Base-by-base conservation (phyloP, 1,140 invertebrate species). In the Heliothis subflexa region DNA sequence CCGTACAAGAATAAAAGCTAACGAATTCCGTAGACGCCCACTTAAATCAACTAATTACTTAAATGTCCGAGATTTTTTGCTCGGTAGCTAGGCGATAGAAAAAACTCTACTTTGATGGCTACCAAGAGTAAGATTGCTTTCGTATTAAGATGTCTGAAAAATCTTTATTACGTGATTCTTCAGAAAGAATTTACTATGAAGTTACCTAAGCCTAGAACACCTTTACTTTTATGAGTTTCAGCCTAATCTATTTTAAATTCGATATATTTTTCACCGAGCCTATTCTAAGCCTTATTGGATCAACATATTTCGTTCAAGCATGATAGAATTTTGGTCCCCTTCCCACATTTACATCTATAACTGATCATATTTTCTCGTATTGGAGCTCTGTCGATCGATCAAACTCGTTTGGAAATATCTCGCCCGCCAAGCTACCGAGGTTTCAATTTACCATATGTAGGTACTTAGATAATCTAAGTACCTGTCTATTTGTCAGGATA, bases 371-470 rank as follows among this genome's bases (percentile, higher is more conserved):
- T 40, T 62, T 62, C 25, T 62, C 25, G n/a, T 16, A 40, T 62
- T 45, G 28, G 12, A 40, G 33, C 33, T 62, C 61, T 62, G 40
- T 45, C 61, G 61, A 62, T 62, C 61, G 61, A 62, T 62, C 61
- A 62, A n/a, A 62, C 14, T 25, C 21, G 55, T 59, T 40, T 62
- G 61, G 33, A 62, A 62, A 16, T 16, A 28, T 45, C 33, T 28
- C 28, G n/a, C 3, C n/a, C 14, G 25, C n/a, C 33, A 16, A 14
- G 61, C 21, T 25, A 28, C 55, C 21, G 12, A 59, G 28, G 33
- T 40, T 62, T 45, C 9, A 16, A 14, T 59, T 59, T 25, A 9
- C 16, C 16, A 55, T 18, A 54, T 54, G n/a, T 54, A 52, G 16
- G 14, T 52, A 52, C 50, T 52, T n/a, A 52, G 50, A 7, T 52